phyloP scores from a whole-genome alignment of 1,140 invertebrate genomes.

The Ylistrum balloti region DNA sequence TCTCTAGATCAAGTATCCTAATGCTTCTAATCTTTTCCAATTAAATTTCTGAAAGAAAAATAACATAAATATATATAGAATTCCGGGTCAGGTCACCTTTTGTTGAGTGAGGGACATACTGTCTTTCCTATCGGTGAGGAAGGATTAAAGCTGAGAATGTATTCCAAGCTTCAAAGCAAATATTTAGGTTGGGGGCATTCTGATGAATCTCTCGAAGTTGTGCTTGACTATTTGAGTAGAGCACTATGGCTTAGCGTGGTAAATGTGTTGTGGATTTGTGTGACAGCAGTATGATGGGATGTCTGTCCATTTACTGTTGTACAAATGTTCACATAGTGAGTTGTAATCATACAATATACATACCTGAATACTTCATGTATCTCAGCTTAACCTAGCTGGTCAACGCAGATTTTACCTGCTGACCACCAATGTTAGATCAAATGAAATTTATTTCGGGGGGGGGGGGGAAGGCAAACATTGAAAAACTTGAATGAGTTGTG shows the following conservation, averaged over 20 bases:
- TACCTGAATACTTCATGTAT: neutral
- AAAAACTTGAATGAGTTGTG: too few relatives aligned
- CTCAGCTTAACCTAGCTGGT: neutral
- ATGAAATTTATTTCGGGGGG: too few relatives aligned
- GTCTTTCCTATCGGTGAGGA: neutral
- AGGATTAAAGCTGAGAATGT: neutral
- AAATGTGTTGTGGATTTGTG: neutral
- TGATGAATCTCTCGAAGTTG: neutral
- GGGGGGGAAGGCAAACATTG: too few relatives aligned
- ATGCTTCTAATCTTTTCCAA: neutral
- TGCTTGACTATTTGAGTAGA: conserved; percentile 30
- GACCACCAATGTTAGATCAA: too few relatives aligned
- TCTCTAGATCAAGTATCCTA: conserved; percentile 9
- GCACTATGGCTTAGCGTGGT: neutral
- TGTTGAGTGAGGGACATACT: neutral
- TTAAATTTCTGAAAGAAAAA: conserved; percentile 30
- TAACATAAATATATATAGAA: neutral
- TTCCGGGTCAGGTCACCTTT: neutral
- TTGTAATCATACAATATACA: neutral
- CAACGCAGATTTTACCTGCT: neutral
- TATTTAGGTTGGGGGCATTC: conserved; percentile 32
- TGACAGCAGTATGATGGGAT: neutral
- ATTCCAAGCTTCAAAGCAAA: conserved; percentile 34
- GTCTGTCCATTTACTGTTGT: neutral
- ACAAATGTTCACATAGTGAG: neutral